phyloP scores from a whole-genome alignment of 2,797 vertebrate species.

The Sebastes kiyomatsui region DNA sequence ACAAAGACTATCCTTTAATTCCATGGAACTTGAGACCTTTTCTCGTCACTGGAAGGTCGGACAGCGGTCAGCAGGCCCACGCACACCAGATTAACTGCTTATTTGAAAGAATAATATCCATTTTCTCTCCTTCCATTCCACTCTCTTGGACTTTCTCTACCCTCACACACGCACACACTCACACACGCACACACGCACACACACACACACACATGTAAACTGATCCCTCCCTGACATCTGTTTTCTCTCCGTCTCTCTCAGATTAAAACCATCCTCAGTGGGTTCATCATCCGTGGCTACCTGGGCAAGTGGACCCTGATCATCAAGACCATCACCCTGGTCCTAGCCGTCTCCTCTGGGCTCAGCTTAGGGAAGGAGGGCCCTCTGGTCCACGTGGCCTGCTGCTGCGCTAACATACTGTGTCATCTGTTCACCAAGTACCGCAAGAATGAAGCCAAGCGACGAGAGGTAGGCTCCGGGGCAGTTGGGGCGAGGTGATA shows the following conservation, averaged over 20 bases:
- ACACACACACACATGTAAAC: not conserved
- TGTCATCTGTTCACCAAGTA: slow-evolving; percentile 98
- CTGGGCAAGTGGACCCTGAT: slow-evolving; percentile 97
- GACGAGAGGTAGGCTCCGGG: slow-evolving; percentile 86
- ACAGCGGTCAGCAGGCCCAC: not conserved
- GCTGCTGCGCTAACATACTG: slow-evolving; percentile 96
- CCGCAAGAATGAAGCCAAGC: slow-evolving; percentile 95
- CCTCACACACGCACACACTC: not conserved
- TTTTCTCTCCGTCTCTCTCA: slow-evolving; percentile 50
- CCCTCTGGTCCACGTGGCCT: slow-evolving; percentile 95
- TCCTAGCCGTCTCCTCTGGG: slow-evolving; percentile 92
- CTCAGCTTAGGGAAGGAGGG: slow-evolving; percentile 97
- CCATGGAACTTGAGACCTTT: not conserved
- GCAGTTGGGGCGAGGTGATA: not conserved
- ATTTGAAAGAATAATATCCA: slow-evolving; percentile 12
- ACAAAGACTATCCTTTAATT: not conserved
- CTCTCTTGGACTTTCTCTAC: not conserved
- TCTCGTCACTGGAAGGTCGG: slow-evolving; percentile 8
- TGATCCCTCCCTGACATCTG: not conserved
- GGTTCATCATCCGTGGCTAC: slow-evolving; percentile 98
- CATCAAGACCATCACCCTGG: slow-evolving; percentile 96
- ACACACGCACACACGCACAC: too few species aligned
- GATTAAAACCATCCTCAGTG: slow-evolving; percentile 98
- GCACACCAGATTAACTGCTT: not conserved
- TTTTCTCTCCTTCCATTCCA: too few species aligned